A percentile compares a stretch with the other conserved stretches of the same genome.
Conservation (phyloP, 2,113 vertebrate species). For the Vidua chalybeata region DNA sequence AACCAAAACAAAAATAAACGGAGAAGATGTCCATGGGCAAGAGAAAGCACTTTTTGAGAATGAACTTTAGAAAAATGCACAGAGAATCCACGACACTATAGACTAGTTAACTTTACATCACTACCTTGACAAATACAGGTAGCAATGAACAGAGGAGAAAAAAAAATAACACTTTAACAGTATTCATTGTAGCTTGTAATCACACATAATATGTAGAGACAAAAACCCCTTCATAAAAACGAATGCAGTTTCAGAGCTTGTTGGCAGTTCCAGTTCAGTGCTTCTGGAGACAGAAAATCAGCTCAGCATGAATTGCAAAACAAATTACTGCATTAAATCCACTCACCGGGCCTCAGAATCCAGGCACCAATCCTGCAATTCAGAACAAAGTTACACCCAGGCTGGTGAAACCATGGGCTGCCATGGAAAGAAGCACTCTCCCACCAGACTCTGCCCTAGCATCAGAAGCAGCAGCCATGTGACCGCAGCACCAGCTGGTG, state of each 20-base stretch:
- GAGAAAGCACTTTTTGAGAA: background rate
- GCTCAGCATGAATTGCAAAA: background rate
- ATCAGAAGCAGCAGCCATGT: background rate
- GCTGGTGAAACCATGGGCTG: background rate
- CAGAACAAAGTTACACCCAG: background rate
- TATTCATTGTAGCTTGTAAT: background rate
- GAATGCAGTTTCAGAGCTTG: background rate
- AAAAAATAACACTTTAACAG: background rate
- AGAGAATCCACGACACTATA: background rate
- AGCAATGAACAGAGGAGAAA: background rate
- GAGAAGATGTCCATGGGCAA: background rate
- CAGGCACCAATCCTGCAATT: background rate
- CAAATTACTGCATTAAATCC: background rate
- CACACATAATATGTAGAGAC: background rate
- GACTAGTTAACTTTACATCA: background rate
- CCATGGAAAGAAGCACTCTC: background rate
- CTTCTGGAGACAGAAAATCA: background rate
- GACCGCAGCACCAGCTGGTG: rapidly evolving
- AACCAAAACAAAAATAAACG: background rate
- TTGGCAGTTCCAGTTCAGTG: background rate
- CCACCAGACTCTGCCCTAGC: background rate
- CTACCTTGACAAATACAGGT: background rate
- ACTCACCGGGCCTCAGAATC: background rate
- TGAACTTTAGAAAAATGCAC: background rate
- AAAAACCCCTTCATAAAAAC: background rate